Conservation (phyloP, 2,113 vertebrate genomes). For the Theristicus caerulescens region DNA sequence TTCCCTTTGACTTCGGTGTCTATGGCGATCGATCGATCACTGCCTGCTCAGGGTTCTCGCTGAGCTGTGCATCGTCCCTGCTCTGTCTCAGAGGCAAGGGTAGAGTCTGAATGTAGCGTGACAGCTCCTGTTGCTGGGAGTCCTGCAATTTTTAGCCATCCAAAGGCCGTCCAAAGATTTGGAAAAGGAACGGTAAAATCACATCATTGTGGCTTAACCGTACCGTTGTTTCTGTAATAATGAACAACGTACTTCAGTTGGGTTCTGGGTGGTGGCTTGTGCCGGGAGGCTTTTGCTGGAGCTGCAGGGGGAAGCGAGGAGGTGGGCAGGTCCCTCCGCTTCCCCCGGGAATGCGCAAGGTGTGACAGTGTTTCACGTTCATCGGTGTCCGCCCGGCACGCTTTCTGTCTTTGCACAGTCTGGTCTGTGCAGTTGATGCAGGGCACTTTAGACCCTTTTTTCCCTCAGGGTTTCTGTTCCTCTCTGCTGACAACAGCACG, state of each 20-base stretch:
- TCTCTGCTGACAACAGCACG: neutral
- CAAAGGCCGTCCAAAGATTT: neutral
- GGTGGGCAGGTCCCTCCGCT: neutral
- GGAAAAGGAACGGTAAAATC: neutral
- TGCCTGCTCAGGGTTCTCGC: neutral
- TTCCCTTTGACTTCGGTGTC: neutral
- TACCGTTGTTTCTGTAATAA: neutral
- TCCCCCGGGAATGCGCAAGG: neutral
- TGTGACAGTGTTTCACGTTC: neutral
- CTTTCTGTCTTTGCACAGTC: neutral
- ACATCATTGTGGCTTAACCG: neutral
- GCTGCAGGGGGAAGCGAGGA: neutral
- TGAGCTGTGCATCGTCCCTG: neutral
- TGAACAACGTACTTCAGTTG: neutral
- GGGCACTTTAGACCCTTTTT: neutral
- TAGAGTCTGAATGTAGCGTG: neutral
- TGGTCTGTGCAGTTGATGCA: neutral
- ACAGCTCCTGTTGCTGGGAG: neutral
- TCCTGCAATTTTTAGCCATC: neutral
- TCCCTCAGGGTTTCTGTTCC: neutral
- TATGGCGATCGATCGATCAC: neutral
- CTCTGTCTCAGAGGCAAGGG: neutral
- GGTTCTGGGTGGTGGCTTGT: accelerated
- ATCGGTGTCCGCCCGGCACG: accelerated
- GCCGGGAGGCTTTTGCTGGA: neutral